These are phyloP conservation scores for Leptosomus discolor DNA, from an alignment of 2,113 vertebrate species.

Conservation along the genomic window DNA sequence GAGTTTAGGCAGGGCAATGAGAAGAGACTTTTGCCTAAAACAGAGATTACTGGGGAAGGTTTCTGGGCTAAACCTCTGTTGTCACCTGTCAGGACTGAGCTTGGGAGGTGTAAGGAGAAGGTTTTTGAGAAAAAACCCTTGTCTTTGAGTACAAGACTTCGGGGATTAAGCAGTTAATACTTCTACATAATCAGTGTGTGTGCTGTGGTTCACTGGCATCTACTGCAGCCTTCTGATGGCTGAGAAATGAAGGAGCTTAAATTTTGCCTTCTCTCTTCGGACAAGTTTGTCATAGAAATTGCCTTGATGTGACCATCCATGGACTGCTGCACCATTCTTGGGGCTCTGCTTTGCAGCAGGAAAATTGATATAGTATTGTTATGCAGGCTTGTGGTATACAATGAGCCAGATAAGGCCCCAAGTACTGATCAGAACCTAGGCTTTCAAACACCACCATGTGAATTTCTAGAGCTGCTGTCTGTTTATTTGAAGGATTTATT, in stretches of 20 bases:
- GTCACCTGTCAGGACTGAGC: not conserved
- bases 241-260: not conserved
- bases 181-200: not conserved
- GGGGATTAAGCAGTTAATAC: not conserved
- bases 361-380: rapidly evolving
- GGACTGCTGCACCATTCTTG: not conserved
- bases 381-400: not conserved
- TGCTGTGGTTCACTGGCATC: not conserved
- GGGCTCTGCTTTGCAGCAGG: not conserved
- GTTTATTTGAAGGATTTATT: not conserved
- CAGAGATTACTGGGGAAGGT: not conserved
- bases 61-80: not conserved
- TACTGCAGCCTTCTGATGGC: not conserved
- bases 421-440: not conserved
- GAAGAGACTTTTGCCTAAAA: not conserved
- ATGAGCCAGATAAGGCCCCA: not conserved
- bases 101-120: not conserved
- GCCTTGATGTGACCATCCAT: not conserved
- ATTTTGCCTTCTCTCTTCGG: not conserved
- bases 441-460: not conserved
- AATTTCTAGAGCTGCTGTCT: not conserved
- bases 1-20: not conserved
- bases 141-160: not conserved
- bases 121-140: not conserved
- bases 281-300: not conserved